These are phyloP conservation scores for Cotesia glomerata DNA, from an alignment of 1,140 invertebrate genomes.

Conservation along the genomic window DNA sequence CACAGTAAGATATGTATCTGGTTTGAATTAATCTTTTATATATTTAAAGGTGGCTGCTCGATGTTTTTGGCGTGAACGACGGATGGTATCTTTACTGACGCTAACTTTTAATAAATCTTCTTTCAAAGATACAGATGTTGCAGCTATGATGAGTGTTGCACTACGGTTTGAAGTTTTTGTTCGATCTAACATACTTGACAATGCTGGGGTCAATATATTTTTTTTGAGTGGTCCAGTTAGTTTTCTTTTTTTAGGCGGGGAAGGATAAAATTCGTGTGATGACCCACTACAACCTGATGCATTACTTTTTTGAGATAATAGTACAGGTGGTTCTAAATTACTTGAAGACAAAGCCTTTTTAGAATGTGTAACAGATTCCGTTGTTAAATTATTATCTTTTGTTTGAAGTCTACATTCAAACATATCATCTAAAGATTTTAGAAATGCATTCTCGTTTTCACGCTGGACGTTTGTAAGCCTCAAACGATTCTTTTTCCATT, in stretches of 20 bases:
- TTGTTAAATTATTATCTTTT: constrained; percentile 13
- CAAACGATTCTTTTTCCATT: constrained; percentile 25
- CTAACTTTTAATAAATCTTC: constrained; percentile 18
- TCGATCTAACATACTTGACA: constrained; percentile 25
- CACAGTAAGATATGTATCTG: constrained; percentile 22
- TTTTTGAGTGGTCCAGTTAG: constrained; percentile 14
- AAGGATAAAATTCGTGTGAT: constrained; percentile 22
- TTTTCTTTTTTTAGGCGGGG: constrained; percentile 19
- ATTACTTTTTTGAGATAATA: constrained; percentile 26
- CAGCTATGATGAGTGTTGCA: constrained; percentile 27
- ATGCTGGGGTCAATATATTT: constrained; percentile 11
- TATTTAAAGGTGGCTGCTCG: constrained; percentile 9
- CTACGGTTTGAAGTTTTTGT: constrained; percentile 27
- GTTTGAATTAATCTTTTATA: constrained; percentile 22
- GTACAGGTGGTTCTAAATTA: constrained; percentile 1
- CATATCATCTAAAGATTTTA: constrained; percentile 10
- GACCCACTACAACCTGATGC: constrained; percentile 20
- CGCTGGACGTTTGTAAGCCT: constrained; percentile 19
- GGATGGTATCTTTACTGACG: constrained; percentile 20
- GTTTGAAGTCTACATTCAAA: constrained; percentile 23
- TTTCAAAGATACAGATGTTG: constrained; percentile 20
- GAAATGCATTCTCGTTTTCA: constrained; percentile 22
- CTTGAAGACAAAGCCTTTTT: not conserved
- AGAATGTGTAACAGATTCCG: constrained; percentile 13
- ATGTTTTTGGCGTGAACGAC: constrained; percentile 25